Evolutionary conservation across 2,113 vertebrate species (phyloP).

Genomic region (Cheilinus undulatus): DNA sequence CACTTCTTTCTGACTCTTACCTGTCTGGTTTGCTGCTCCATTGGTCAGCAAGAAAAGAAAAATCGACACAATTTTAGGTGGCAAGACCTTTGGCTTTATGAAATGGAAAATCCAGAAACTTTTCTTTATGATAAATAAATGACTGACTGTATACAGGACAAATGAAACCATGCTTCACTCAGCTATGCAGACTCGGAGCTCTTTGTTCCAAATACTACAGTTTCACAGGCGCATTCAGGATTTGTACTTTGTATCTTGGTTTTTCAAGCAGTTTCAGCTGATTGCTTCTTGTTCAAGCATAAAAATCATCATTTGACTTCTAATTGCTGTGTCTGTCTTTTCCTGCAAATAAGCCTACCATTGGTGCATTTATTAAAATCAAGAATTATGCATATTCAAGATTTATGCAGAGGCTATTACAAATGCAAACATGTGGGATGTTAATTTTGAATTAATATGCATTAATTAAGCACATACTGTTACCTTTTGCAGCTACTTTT

Average conservation of each 20-base stretch:
- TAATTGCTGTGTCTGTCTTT: conserved; percentile 63
- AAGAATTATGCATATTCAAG: conserved; percentile 30
- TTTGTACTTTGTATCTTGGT: conserved; percentile 63
- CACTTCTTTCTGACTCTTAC: conserved; percentile 85
- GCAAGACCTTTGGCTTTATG: conserved; percentile 64
- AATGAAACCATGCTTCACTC: conserved; percentile 61
- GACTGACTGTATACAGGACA: conserved; percentile 33
- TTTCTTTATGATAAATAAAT: conserved; percentile 27
- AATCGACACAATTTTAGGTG: conserved; percentile 86
- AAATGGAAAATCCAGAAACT: conserved; percentile 44
- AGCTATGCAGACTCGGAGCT: conserved; percentile 72
- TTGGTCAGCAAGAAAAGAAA: conserved; percentile 89
- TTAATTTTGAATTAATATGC: not conserved
- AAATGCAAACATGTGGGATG: conserved; percentile 4
- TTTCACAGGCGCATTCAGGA: conserved; percentile 75
- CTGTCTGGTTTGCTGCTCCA: conserved; percentile 99
- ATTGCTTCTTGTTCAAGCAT: conserved; percentile 76
- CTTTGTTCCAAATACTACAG: conserved; percentile 60
- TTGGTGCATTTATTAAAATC: conserved; percentile 47
- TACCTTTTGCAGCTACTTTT: not conserved
- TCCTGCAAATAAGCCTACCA: conserved; percentile 23
- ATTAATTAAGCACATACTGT: not conserved
- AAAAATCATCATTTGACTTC: conserved; percentile 65
- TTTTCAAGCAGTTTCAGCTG: conserved; percentile 68
- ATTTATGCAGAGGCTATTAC: not conserved